Percentiles rank a stretch among this genome's conserved stretches.
Conservation (phyloP, 2,888 invertebrate species). For the Achlya flavicornis region DNA sequence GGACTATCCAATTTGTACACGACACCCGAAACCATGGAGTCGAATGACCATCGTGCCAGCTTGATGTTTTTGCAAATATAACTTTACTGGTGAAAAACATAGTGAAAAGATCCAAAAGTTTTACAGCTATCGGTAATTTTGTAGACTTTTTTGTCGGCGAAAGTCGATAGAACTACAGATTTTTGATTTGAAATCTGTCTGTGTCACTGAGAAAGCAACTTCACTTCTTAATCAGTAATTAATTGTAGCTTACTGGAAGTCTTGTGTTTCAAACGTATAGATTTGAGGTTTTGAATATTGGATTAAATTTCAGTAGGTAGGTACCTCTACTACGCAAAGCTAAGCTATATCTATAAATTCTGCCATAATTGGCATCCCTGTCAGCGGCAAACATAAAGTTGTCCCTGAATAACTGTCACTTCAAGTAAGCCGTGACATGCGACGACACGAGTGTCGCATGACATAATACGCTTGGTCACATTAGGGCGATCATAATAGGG, state of each 20-base stretch:
- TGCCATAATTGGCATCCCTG: background rate
- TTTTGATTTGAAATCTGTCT: too few species aligned
- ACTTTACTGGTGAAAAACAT: background rate
- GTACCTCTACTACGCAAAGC: too few species aligned
- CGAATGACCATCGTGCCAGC: constrained; percentile 53
- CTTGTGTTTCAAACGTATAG: too few species aligned
- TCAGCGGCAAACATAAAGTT: constrained; percentile 15
- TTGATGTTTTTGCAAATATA: constrained; percentile 29
- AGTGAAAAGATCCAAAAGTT: too few species aligned
- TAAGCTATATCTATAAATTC: background rate
- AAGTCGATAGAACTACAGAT: too few species aligned
- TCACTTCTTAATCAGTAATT: too few species aligned
- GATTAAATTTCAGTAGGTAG: too few species aligned
- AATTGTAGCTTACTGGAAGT: too few species aligned
- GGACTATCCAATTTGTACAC: constrained; percentile 58
- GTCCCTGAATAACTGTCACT: constrained; percentile 31
- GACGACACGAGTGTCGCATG: constrained; percentile 49
- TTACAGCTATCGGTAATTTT: too few species aligned
- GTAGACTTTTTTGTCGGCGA: too few species aligned
- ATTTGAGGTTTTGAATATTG: too few species aligned
- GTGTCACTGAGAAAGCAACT: too few species aligned
- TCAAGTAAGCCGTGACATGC: constrained; percentile 39
- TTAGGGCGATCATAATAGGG: constrained; percentile 49
- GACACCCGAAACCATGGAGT: constrained; percentile 52
- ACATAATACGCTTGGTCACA: constrained; percentile 42